phyloP scores from a whole-genome alignment of 2,888 invertebrate species.

The Stegana nigrithorax region DNA sequence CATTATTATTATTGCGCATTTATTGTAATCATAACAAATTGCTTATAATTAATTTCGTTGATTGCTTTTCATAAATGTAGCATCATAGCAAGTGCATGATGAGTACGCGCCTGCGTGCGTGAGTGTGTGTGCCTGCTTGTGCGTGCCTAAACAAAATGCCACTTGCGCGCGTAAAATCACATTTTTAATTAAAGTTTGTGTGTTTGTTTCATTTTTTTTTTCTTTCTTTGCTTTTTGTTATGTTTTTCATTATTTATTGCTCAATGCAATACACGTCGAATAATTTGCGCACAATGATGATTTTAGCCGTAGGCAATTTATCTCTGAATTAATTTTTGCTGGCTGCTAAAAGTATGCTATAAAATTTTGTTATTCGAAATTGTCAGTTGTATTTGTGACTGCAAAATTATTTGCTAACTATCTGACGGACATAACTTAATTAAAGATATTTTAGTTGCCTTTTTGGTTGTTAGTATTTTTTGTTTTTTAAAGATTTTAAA shows the following conservation, averaged over 20 bases:
- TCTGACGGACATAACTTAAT: no score
- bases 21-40: slow-evolving; percentile 3
- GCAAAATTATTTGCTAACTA: no score
- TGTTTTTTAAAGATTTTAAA: no score
- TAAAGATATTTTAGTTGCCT: no score
- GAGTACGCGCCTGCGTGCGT: not conserved
- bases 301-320: no score
- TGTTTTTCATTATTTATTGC: not conserved
- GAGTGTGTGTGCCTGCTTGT: not conserved
- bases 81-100: not conserved
- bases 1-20: not conserved
- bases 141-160: not conserved
- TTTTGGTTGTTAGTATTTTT: no score
- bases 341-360: no score
- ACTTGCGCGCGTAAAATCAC: not conserved
- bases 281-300: no score
- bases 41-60: slow-evolving; percentile 25
- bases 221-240: not conserved
- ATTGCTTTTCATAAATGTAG: not conserved
- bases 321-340: no score
- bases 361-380: no score
- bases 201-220: not conserved
- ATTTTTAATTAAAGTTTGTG: slow-evolving; percentile 23
- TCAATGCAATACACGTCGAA: no score
- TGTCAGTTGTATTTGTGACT: no score